Base-by-base conservation (phyloP, 1,140 invertebrate species). In the Drosophila sp. region DNA sequence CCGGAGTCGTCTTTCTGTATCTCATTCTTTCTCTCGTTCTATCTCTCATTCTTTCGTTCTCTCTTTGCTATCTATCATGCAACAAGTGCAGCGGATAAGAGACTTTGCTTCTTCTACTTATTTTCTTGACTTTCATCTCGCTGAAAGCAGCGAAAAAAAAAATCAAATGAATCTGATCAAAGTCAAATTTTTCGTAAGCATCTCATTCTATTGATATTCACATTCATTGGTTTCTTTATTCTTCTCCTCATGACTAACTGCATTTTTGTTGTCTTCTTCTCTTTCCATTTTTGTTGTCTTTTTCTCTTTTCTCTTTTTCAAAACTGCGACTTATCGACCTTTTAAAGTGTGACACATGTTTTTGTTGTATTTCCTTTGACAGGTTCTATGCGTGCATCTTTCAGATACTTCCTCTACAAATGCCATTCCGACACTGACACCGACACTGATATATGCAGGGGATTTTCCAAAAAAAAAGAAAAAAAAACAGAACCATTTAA, bases 11-110 rank as follows among this genome's bases (percentile, higher is more conserved):
- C 16, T 6, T 6, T 29, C 27, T 29, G 2, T 29, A 2, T 4
- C 21, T 21, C 21, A 2, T 21, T 21, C 21, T 13, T n/a, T 8
- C n/a, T n/a, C n/a, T 27, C 16, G 0, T 6, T 29, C 27, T 29
- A 2, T 29, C 4, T 4, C 21, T 21, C 21, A 2, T 21, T 21
- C 21, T 13, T n/a, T 8, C n/a, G n/a, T n/a, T n/a, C n/a, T n/a
- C n/a, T n/a, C n/a, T n/a, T n/a, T n/a, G n/a, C n/a, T n/a, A n/a
- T n/a, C n/a, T n/a, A n/a, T n/a, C 65, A 51, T 50, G 63, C 71
- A 69, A 69, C 63, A 73, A 69, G 71, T 73, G 64, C 50, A 36
- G 46, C 25, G 27, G 3, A 50, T 53, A 64, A 34, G 38, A 54
- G 48, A 57, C 13, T 57, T 46, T 29, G 13, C 45, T 6, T 48